Evolutionary conservation across 35 echinoderm and acorn worm genomes (phyloP), one percentile per base, ranked within the genome.

Genomic region (Heliocidaris erythrogramma): DNA sequence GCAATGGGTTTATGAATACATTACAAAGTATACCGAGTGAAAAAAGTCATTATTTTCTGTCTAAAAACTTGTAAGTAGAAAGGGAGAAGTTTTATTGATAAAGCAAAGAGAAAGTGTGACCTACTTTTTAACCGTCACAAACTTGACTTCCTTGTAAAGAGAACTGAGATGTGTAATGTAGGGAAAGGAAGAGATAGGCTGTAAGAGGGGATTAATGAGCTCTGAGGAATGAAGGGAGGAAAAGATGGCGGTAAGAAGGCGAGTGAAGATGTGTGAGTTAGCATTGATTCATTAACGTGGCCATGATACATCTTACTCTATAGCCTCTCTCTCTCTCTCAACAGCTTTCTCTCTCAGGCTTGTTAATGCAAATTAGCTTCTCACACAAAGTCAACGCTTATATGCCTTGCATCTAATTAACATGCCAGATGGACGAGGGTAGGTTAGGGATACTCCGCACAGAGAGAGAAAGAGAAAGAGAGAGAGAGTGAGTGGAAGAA

Each of bases 351-450:
- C 91, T 92, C 91, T 59, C 91, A 13, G 47, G 91, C 91, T 92
- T 92, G 91, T 92, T 92, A 92, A 92, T 92, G 91, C 91, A 92
- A 92, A 92, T 92, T 92, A 92, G 91, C 91, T 92, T 48, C 91
- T 92, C 91, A 92, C 91, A 92, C 91, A 92, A 92, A 92, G 91
- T 92, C 91, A 92, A 59, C 49, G 91, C 91, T 92, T 92, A 59
- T 92, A 59, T 92, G 91, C 91, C 31, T 92, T 92, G 91, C 91
- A 92, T 92, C 91, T 92, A 92, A 92, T 92, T 92, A 92, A 92
- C 91, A 92, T 92, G 91, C 48, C 91, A 92, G 91, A 49, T 92
- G 91, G 91, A 92, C 91, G 31, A 48, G 87, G 29, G 87, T 89
- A 48, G 29, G 47, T 13, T 30, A 92, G 18, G 91, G 91, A 89